A percentile compares a stretch with the other conserved stretches of the same genome.
phyloP scores from a whole-genome alignment of 2,797 vertebrate species.

The Paramormyrops hopkinsi region DNA sequence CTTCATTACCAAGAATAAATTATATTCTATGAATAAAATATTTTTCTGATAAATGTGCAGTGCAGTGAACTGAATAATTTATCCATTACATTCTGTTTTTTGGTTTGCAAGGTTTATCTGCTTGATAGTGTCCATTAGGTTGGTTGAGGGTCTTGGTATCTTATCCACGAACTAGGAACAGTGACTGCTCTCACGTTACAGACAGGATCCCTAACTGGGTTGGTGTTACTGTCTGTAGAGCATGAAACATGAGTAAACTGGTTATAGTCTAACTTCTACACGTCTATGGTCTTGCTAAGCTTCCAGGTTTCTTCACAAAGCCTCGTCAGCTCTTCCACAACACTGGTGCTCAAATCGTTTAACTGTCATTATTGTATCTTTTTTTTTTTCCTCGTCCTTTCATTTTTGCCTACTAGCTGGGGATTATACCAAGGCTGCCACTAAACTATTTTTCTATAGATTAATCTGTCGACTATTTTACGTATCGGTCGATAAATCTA shows the following conservation, averaged over 20 bases:
- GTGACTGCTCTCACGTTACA: background rate
- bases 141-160: background rate
- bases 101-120: background rate
- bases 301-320: background rate
- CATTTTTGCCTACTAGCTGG: background rate
- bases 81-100: background rate
- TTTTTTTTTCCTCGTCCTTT: background rate
- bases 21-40: conserved; percentile 8
- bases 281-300: background rate
- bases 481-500: background rate
- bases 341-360: background rate
- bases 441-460: background rate
- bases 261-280: background rate
- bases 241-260: background rate
- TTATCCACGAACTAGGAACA: background rate
- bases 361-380: background rate
- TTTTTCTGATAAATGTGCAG: conserved; percentile 4
- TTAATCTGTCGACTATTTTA: background rate
- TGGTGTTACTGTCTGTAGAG: background rate
- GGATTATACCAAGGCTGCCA: background rate
- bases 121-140: background rate
- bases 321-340: background rate
- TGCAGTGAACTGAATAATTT: background rate
- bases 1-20: conserved; percentile 3
- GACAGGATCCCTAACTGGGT: background rate